Conservation (phyloP, 2,888 invertebrate species). For the Drosophila formosana region DNA sequence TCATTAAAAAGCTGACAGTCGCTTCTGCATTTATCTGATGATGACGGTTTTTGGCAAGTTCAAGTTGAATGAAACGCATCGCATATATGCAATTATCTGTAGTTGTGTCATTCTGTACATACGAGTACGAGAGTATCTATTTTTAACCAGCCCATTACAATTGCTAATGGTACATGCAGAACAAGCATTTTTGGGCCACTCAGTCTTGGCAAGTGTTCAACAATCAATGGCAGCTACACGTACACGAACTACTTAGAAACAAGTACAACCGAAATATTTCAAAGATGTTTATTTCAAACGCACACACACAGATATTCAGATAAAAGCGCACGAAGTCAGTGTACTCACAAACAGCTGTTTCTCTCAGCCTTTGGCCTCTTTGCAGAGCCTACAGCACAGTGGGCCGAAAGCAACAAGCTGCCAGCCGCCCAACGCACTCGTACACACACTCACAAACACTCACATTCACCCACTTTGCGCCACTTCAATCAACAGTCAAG, state of each 20-base stretch:
- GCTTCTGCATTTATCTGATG: constrained; percentile 29
- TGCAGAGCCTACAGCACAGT: constrained; percentile 33
- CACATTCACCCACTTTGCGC: constrained; percentile 8
- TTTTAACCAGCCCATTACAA: constrained; percentile 65
- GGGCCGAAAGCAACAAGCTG: constrained; percentile 68
- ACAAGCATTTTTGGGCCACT: constrained; percentile 23
- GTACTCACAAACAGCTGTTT: constrained; percentile 64
- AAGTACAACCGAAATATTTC: constrained; percentile 49
- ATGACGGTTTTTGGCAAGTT: constrained; percentile 68
- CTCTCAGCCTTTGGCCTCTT: constrained; percentile 28
- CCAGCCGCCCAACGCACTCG: constrained; percentile 23
- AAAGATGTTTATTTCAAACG: constrained; percentile 51
- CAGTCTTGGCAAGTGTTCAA: constrained; percentile 61
- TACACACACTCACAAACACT: neutral
- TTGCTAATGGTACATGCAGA: constrained; percentile 34
- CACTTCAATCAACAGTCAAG: constrained; percentile 4
- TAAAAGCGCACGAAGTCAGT: constrained; percentile 10
- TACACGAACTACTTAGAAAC: constrained; percentile 45
- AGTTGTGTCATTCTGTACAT: neutral
- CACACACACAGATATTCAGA: constrained; percentile 5
- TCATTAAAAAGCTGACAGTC: constrained; percentile 59
- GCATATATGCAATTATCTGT: constrained; percentile 18
- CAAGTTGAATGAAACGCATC: constrained; percentile 72
- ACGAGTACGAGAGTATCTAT: constrained; percentile 40
- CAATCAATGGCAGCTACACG: constrained; percentile 28